Evolutionary conservation across 2,113 vertebrate species (phyloP).

Genomic region (Lathamus discolor): DNA sequence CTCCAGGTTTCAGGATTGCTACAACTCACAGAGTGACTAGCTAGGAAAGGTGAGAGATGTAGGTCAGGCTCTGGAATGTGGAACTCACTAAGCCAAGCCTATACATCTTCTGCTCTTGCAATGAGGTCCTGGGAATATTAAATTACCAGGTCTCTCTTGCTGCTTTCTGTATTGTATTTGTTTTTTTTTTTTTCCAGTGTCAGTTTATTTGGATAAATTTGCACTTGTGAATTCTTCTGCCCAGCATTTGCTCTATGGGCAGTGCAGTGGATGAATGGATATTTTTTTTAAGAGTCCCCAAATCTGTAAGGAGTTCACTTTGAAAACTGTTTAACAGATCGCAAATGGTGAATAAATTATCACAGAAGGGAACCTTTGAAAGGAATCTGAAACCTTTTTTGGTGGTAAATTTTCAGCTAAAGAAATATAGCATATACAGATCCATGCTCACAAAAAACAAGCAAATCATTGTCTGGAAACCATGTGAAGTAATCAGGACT

Average conservation of each 20-base stretch:
- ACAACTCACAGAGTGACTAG: background rate
- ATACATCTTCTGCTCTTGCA: background rate
- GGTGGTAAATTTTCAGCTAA: background rate
- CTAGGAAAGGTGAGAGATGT: background rate
- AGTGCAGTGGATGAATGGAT: background rate
- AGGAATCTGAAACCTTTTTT: background rate
- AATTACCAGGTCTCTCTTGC: background rate
- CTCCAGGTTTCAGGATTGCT: background rate
- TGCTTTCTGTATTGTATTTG: background rate
- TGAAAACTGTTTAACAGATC: conserved; percentile 4
- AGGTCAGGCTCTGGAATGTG: background rate
- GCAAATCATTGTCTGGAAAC: background rate
- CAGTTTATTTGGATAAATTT: background rate
- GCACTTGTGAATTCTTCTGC: background rate
- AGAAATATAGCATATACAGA: background rate
- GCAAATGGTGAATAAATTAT: background rate
- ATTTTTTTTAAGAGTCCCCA: background rate
- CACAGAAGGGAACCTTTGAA: background rate
- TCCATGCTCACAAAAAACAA: background rate
- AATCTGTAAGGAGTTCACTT: background rate
- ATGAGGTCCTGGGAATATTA: background rate
- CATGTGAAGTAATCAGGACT: background rate
- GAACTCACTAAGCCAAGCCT: background rate
- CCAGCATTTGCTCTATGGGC: background rate
- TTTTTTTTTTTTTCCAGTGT: background rate